Evolutionary conservation across 2,113 vertebrate species (phyloP).

Genomic region (Gopherus evgoodei): DNA sequence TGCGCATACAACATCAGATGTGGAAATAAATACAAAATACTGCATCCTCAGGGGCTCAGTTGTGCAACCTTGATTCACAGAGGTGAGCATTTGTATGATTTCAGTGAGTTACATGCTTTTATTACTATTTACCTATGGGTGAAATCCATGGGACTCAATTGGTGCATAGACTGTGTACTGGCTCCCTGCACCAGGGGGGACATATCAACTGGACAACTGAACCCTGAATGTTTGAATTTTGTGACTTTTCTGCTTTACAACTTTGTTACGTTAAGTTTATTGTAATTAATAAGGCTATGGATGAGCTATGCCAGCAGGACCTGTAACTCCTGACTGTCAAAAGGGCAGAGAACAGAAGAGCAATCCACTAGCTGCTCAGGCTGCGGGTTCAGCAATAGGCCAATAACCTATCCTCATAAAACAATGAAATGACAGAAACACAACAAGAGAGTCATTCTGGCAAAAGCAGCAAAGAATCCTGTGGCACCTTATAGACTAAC

Average conservation of each 20-base stretch:
- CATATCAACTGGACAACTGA: fast-evolving
- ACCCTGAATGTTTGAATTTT: neutral
- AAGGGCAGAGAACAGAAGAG: neutral
- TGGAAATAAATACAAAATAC: neutral
- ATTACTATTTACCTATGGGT: neutral
- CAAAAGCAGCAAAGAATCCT: neutral
- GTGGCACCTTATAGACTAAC: too few species aligned
- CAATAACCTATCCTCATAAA: neutral
- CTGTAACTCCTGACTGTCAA: neutral
- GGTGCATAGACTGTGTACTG: neutral
- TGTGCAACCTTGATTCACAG: neutral
- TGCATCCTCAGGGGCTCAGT: neutral
- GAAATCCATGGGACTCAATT: neutral
- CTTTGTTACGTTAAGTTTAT: slow-evolving; percentile 56
- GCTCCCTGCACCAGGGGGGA: fast-evolving
- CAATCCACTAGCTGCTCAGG: neutral
- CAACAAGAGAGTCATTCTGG: neutral
- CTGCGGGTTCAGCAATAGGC: neutral
- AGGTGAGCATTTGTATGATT: neutral
- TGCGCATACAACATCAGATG: neutral
- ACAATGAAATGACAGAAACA: neutral
- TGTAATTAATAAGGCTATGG: slow-evolving; percentile 57
- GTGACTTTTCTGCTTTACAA: slow-evolving; percentile 28
- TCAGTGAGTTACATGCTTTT: neutral
- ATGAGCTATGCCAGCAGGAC: neutral